Percentiles rank a stretch among this genome's conserved stretches.
These are phyloP conservation scores for Trilocha varians DNA, from an alignment of 2,888 invertebrate species.

Conservation along the genomic window DNA sequence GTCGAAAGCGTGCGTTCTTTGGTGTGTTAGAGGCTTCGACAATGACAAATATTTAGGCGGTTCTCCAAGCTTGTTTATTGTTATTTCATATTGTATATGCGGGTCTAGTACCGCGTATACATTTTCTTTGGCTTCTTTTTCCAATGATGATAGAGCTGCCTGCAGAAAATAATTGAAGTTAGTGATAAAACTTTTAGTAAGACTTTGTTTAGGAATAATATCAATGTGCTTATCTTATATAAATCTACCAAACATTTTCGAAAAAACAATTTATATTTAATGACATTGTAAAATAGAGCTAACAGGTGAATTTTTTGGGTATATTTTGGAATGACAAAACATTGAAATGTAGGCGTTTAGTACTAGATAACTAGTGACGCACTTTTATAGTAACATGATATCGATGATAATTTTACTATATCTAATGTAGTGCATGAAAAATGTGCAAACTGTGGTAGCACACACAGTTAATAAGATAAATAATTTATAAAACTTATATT, in stretches of 20 bases:
- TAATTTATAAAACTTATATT: too few species aligned
- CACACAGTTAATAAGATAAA: too few species aligned
- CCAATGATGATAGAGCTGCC: conserved; percentile 65
- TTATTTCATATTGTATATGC: conserved; percentile 71
- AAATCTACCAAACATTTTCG: too few species aligned
- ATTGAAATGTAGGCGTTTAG: too few species aligned
- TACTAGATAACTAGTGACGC: too few species aligned
- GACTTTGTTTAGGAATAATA: too few species aligned
- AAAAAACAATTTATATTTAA: too few species aligned
- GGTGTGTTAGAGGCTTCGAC: conserved; percentile 66
- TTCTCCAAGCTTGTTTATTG: conserved; percentile 68
- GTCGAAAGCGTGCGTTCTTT: conserved; percentile 62
- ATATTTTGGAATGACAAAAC: too few species aligned
- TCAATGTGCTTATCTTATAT: too few species aligned
- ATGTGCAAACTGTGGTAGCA: not conserved
- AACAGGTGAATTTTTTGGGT: too few species aligned
- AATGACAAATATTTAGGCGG: conserved; percentile 69
- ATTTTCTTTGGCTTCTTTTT: conserved; percentile 72
- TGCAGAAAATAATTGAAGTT: conserved; percentile 20
- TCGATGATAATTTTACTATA: not conserved
- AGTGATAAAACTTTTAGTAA: not conserved
- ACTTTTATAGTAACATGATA: too few species aligned
- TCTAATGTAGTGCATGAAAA: not conserved
- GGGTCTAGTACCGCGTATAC: conserved; percentile 71
- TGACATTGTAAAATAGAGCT: too few species aligned